A percentile compares a stretch with the other conserved stretches of the same genome.
These are phyloP conservation scores for Leptinotarsa tumamoca DNA, from an alignment of 2,888 invertebrate genomes.

Conservation along the genomic window DNA sequence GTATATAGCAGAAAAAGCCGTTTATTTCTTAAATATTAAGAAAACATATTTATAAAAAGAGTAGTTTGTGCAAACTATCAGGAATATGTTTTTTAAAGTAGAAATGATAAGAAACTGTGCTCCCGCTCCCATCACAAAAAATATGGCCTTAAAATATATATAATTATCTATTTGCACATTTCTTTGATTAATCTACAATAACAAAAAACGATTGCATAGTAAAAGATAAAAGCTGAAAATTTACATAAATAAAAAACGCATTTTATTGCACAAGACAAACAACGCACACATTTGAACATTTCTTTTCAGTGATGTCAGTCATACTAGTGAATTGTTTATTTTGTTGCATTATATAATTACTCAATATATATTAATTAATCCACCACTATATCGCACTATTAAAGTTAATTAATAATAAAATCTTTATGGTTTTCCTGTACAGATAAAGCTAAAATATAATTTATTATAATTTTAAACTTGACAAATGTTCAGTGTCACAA, in stretches of 20 bases:
- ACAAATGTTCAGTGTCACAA: constrained; percentile 63
- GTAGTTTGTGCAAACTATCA: constrained; percentile 57
- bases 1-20: constrained; percentile 57
- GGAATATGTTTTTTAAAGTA: constrained; percentile 47
- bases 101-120: constrained; percentile 53
- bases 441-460: constrained; percentile 66
- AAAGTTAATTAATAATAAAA: constrained; percentile 62
- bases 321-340: constrained; percentile 51
- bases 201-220: constrained; percentile 48
- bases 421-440: constrained; percentile 64
- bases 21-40: constrained; percentile 62
- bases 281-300: constrained; percentile 48
- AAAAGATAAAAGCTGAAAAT: constrained; percentile 52
- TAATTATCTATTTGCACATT: constrained; percentile 48
- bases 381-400: constrained; percentile 61
- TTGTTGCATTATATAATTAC: constrained; percentile 39
- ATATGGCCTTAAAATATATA: constrained; percentile 48
- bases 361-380: constrained; percentile 50
- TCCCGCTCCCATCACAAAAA: constrained; percentile 50
- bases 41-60: constrained; percentile 60
- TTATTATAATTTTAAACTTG: constrained; percentile 58
- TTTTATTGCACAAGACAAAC: constrained; percentile 56
- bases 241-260: constrained; percentile 56
- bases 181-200: constrained; percentile 45
- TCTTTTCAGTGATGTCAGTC: constrained; percentile 49